Percentiles rank a stretch among this genome's conserved stretches.
Evolutionary conservation across 2,797 vertebrate species (phyloP).

Genomic region (Halcyon smyrnensis): DNA sequence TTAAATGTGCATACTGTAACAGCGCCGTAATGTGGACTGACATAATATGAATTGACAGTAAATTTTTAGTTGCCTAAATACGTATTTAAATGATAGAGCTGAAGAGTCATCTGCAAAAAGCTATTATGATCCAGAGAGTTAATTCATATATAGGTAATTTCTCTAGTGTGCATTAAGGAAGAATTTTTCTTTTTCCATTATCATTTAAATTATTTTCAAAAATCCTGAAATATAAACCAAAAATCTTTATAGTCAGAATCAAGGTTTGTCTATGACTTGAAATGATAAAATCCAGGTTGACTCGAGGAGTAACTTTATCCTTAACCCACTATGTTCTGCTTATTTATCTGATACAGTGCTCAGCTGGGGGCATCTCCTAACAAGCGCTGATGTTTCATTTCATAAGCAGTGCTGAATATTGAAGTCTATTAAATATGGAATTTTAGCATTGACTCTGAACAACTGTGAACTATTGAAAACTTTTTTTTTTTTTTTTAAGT

Average conservation of each 20-base stretch:
- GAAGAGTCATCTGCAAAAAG: constrained; percentile 64
- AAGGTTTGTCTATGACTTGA: background rate
- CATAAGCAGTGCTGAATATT: background rate
- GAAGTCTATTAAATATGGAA: background rate
- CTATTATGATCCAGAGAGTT: constrained; percentile 45
- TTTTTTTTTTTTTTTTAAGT: background rate
- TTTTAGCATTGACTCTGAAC: background rate
- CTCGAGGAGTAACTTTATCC: background rate
- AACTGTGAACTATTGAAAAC: background rate
- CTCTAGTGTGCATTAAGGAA: background rate
- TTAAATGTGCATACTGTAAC: constrained; percentile 58
- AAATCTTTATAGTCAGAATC: background rate
- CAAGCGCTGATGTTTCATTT: constrained; percentile 44
- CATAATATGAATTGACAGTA: constrained; percentile 67
- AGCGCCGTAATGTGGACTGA: constrained; percentile 59
- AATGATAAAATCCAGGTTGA: background rate
- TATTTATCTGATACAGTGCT: background rate
- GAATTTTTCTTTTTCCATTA: constrained; percentile 3
- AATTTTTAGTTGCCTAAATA: constrained; percentile 67
- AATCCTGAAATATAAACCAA: background rate
- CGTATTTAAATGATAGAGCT: constrained; percentile 19
- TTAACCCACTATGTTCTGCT: background rate
- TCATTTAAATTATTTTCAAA: constrained; percentile 19
- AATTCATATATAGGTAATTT: constrained; percentile 54
- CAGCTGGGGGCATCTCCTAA: background rate